Evolutionary conservation across 1,140 invertebrate genomes (phyloP).

Genomic region (Bilobella aurantiaca): DNA sequence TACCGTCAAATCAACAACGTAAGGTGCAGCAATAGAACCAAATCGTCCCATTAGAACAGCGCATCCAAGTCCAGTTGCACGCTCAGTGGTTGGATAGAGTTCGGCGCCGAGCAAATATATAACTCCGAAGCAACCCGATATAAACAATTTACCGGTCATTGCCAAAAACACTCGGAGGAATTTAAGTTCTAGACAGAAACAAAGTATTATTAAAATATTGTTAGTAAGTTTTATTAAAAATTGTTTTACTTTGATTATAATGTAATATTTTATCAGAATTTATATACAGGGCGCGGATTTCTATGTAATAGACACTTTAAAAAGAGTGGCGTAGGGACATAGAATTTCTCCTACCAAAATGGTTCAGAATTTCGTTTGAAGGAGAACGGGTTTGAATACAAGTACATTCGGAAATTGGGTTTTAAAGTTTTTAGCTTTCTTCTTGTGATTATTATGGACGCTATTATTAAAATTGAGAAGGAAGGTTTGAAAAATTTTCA

Average conservation of each 20-base stretch:
- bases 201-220: not conserved
- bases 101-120: constrained; percentile 41
- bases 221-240: too few relatives aligned
- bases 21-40: constrained; percentile 18
- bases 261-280: too few relatives aligned
- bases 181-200: not conserved
- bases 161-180: constrained; percentile 13
- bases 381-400: too few relatives aligned
- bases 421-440: not conserved
- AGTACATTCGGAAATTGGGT: not conserved
- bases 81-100: constrained; percentile 42
- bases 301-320: not conserved
- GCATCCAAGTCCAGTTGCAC: constrained; percentile 35
- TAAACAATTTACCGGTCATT: constrained; percentile 42
- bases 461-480: not conserved
- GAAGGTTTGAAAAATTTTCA: not conserved
- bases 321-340: not conserved
- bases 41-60: constrained; percentile 17
- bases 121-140: constrained; percentile 38
- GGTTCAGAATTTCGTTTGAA: not conserved
- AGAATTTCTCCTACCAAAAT: too few relatives aligned
- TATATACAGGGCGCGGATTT: too few relatives aligned
- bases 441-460: not conserved
- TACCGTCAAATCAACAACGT: constrained; percentile 8
- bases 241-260: too few relatives aligned